Evolutionary conservation across 1,140 invertebrate species (phyloP), one percentile per base, ranked within the genome.

Genomic region (Gryon sp.): DNA sequence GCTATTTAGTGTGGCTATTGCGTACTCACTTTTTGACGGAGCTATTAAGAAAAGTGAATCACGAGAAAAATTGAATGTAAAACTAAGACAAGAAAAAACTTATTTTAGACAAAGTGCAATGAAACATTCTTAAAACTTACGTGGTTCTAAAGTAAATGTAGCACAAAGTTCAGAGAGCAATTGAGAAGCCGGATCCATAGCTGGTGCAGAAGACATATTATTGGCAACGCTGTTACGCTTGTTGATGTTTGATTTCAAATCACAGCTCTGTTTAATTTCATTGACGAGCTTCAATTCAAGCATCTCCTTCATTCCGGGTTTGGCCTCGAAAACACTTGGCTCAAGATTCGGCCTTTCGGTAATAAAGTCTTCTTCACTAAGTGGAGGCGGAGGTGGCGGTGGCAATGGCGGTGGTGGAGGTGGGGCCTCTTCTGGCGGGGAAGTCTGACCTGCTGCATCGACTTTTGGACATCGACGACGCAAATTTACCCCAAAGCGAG

Each of bases 241-340:
- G 19, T 18, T 19, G 46, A 24, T 88, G 77, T 36, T 83, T 62
- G 52, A 60, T 48, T 91, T 93, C 52, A 91, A 90, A 79, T 95
- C 93, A 1, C 93, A 92, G 53, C 92, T 89, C 77, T 94, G 93
- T 83, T 95, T 95, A 14, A 95, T 95, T 85, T 96, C 94, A 7
- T 94, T 93, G 6, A 95, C 93, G 11, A 95, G 84, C 85, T 95
- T 94, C 2, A 94, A 81, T 80, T 95, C 94, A 7, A 95, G 87
- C 91, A 95, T 94, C 82, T 96, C 94, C 79, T 95, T 95, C 90
- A 92, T 91, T 52, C 90, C 89, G 0, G 87, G 87, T 24, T 89
- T 88, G 0, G 80, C 79, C 18, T 81, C 85, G 9, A 88, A 88
- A 4, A 79, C 59, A 26, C 82, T 79, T 53, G n/a, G 57, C 53